These are phyloP conservation scores for Euphydryas editha DNA, from an alignment of 2,888 invertebrate species.

Conservation along the genomic window DNA sequence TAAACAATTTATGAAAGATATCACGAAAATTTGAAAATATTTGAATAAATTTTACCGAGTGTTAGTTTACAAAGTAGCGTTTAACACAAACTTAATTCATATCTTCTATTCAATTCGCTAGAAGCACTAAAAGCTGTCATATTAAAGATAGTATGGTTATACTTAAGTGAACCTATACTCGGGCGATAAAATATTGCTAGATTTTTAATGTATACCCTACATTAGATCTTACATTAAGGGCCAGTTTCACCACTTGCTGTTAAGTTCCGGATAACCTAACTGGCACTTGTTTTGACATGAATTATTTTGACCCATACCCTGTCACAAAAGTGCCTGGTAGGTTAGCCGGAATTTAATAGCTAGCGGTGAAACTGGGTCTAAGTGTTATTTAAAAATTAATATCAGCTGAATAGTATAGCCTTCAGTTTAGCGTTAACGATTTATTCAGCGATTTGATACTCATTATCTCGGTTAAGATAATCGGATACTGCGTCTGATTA, in stretches of 20 bases:
- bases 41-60: not conserved
- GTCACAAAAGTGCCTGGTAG: too few relatives aligned
- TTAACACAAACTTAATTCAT: not conserved
- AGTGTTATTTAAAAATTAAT: conserved; percentile 14
- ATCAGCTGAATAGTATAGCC: not conserved
- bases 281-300: too few relatives aligned
- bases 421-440: conserved; percentile 7
- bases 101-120: not conserved
- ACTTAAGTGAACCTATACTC: not conserved
- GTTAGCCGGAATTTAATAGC: too few relatives aligned
- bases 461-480: not conserved
- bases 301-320: too few relatives aligned
- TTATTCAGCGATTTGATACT: conserved; percentile 21
- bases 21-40: not conserved
- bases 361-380: too few relatives aligned
- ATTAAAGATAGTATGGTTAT: not conserved
- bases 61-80: not conserved
- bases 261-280: too few relatives aligned
- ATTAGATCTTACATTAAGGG: conserved; percentile 13
- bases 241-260: too few relatives aligned
- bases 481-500: not conserved
- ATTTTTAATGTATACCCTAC: conserved; percentile 10
- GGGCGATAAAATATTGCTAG: not conserved
- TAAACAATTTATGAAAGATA: not conserved
- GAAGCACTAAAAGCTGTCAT: not conserved